These are phyloP conservation scores for Ylistrum balloti DNA, from an alignment of 1,140 invertebrate genomes.

Conservation along the genomic window DNA sequence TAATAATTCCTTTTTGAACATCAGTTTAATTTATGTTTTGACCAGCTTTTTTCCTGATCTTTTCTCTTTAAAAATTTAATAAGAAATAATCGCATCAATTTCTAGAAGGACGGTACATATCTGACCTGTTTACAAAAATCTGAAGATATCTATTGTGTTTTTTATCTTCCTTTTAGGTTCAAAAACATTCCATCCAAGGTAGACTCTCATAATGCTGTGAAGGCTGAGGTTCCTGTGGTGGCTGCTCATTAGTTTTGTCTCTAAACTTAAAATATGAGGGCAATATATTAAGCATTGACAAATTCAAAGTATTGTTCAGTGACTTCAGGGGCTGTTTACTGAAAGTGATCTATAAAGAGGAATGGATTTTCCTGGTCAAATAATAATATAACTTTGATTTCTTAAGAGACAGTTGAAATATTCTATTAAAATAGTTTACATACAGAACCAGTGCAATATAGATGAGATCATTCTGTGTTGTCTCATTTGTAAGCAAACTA, in stretches of 20 bases:
- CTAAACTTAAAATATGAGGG: too few relatives aligned
- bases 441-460: slow-evolving; percentile 2
- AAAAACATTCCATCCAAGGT: slow-evolving; percentile 72
- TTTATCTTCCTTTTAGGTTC: slow-evolving; percentile 67
- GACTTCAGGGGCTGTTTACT: background rate
- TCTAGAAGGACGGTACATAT: too few relatives aligned
- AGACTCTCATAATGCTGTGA: slow-evolving; percentile 65
- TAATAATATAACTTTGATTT: background rate
- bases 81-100: too few relatives aligned
- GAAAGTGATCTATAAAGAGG: background rate
- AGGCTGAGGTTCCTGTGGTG: slow-evolving; percentile 56
- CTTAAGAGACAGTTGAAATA: background rate
- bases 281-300: background rate
- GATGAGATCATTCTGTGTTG: background rate
- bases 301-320: background rate
- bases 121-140: too few relatives aligned
- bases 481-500: slow-evolving; percentile 4
- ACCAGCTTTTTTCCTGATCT: too few relatives aligned
- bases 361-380: background rate
- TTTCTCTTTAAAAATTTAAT: too few relatives aligned
- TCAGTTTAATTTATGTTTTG: too few relatives aligned
- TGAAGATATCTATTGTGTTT: slow-evolving; percentile 48
- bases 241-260: background rate
- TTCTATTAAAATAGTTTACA: background rate
- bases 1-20: too few relatives aligned